Base-by-base conservation (phyloP, 2,113 vertebrate species). In the Oryzias woworae region DNA sequence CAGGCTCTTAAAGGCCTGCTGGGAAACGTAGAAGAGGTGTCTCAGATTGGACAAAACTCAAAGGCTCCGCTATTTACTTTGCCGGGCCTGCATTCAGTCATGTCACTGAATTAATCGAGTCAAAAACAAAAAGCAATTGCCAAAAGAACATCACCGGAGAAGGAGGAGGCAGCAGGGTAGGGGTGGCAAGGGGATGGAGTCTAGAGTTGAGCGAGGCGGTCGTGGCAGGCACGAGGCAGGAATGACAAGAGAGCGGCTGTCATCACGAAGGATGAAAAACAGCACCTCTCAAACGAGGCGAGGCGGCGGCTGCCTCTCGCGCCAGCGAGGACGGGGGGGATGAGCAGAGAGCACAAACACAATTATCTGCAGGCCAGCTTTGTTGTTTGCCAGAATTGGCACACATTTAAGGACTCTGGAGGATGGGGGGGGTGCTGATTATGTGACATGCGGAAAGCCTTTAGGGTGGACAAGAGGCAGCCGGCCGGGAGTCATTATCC, bases 311-410 rank as follows among this genome's bases (percentile, higher is more conserved):
- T 42, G 80, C 78, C 76, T 78, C 62, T 69, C 54, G 59, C 55
- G 69, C 73, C 62, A 74, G 62, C 46, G 44, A 73, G 79, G 69
- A 82, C 36, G 36, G 36, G 70, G 56, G 64, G 75, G 78, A 82
- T 70, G 64, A 70, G 28, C 71, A 28, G 70, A 67, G 70, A 77
- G 64, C 84, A 80, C 80, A 84, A 82, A 86, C 66, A 61, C 78
- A 86, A 89, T 90, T 89, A 88, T 87, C 75, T 66, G 63, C 73
- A 75, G 55, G 82, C 78, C 82, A 87, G 81, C 86, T 86, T 84
- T 80, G 78, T 82, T 87, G 81, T 87, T 84, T 88, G 80, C 83
- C 80, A 83, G 68, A 82, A 78, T 74, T 74, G 85, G 81, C 75
- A 59, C 20, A 46, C 67, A 53, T 79, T 87, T 74, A 81, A 85